Conservation (phyloP, 2,888 invertebrate species). For the Polia nebulosa region DNA sequence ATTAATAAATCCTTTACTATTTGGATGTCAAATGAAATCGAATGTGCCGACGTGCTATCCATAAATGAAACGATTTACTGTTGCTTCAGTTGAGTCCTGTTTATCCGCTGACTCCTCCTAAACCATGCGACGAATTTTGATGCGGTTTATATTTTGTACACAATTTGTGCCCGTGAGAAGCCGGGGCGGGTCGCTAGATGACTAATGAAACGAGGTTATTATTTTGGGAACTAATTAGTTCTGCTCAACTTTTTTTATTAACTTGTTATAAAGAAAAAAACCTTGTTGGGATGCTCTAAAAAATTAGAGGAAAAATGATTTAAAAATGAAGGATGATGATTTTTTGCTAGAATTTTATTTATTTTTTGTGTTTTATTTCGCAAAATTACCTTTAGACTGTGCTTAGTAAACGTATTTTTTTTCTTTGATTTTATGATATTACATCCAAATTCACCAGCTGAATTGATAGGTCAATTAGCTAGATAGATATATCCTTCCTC, state of each 20-base stretch:
- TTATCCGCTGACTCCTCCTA: too few species aligned
- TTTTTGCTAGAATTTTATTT: background rate
- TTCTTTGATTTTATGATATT: background rate
- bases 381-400: background rate
- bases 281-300: background rate
- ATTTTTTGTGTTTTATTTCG: background rate
- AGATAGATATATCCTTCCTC: background rate
- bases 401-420: background rate
- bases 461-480: background rate
- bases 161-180: too few species aligned
- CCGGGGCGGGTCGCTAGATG: too few species aligned
- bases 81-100: background rate
- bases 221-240: background rate
- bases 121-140: too few species aligned
- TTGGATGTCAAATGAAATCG: background rate
- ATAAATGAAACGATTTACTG: background rate
- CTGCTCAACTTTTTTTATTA: background rate
- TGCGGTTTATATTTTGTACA: too few species aligned
- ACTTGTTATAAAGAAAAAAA: background rate
- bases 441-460: background rate
- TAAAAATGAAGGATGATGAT: background rate
- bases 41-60: background rate
- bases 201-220: too few species aligned
- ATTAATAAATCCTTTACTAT: slow-evolving; percentile 17
- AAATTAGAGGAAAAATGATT: too few species aligned